A percentile compares a stretch with the other conserved stretches of the same genome.
These are phyloP conservation scores for Andricus grossulariae DNA, from an alignment of 1,140 invertebrate genomes.

Conservation along the genomic window DNA sequence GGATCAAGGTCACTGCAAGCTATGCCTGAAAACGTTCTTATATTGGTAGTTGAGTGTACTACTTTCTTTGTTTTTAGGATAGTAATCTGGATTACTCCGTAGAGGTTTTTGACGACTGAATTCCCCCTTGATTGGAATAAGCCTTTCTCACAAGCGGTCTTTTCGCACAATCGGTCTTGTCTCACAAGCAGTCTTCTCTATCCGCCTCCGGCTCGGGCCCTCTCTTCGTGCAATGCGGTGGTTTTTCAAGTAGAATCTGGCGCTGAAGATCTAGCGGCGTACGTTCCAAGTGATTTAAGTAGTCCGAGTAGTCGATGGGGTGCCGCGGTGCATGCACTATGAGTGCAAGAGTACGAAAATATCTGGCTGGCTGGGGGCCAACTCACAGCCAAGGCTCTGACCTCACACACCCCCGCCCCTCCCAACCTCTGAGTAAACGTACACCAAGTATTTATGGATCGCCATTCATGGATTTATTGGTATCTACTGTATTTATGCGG, in stretches of 20 bases:
- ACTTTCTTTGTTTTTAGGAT: too few relatives aligned
- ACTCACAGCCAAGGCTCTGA: slow-evolving; percentile 48
- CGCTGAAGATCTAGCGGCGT: slow-evolving; percentile 50
- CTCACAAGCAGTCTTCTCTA: slow-evolving; percentile 33
- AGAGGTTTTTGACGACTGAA: too few relatives aligned
- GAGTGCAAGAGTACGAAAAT: slow-evolving; percentile 59
- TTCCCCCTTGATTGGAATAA: not conserved
- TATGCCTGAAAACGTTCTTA: too few relatives aligned
- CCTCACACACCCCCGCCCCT: slow-evolving; percentile 41
- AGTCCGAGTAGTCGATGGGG: slow-evolving; percentile 62
- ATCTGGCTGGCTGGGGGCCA: slow-evolving; percentile 61
- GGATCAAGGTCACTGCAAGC: too few relatives aligned
- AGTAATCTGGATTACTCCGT: too few relatives aligned
- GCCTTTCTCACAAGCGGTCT: not conserved
- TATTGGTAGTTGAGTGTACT: too few relatives aligned
- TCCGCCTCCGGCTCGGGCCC: slow-evolving; percentile 22
- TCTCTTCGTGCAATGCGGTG: slow-evolving; percentile 50
- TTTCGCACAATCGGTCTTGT: slow-evolving; percentile 30
- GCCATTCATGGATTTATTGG: slow-evolving; percentile 65
- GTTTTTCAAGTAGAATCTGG: slow-evolving; percentile 55
- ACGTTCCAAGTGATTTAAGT: slow-evolving; percentile 69
- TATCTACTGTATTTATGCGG: slow-evolving; percentile 54
- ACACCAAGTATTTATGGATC: slow-evolving; percentile 64
- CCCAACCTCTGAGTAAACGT: slow-evolving; percentile 38
- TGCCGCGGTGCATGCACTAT: slow-evolving; percentile 56